Base-by-base conservation (phyloP, 2,888 invertebrate species). In the Melolontha melolontha region DNA sequence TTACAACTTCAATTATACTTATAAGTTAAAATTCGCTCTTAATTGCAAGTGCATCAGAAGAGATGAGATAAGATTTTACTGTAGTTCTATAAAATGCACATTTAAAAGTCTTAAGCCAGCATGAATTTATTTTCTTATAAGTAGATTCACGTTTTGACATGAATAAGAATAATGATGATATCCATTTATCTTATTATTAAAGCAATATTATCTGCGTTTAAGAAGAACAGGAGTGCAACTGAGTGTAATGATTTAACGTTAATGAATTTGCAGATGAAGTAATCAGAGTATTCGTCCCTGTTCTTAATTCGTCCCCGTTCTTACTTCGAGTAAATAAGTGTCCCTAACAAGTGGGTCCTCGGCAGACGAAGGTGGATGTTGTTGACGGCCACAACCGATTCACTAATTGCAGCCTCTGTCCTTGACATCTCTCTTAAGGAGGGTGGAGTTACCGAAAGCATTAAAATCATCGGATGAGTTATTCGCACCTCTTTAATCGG, bases 391-490 rank as follows among this genome's bases (percentile, higher is more conserved):
- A 71, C 69, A 67, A 67, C 72, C 63, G 71, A 71, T 68, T 73
- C 71, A 70, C 74, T 75, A 75, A 75, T 75, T 75, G 74, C 75
- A 69, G 68, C 51, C 69, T 70, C 72, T 75, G 75, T 68, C 72
- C 66, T 55, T 73, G 75, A 75, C 75, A 74, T 72, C 72, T 73
- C 57, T 64, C 47, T 70, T 67, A 44, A 27, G 59, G 69, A 71
- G 71, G 72, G 73, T 65, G 74, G 67, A 70, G 57, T 55, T 66
- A 12, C 65, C 68, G 52, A 64, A 62, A 54, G 57, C 67, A 67
- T 67, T 67, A 67, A 67, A 68, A 68, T 68, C 68, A 29, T 52
- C 68, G 64, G 64, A 52, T 63, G 68, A 68, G 64, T 68, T 64
- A 63, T 64, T 68, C 64, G 64, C 68, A 65, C 68, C 68, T 68